Evolutionary conservation across 2,113 vertebrate genomes (phyloP), one percentile per base, ranked within the genome.

Genomic region (Sander lucioperca): DNA sequence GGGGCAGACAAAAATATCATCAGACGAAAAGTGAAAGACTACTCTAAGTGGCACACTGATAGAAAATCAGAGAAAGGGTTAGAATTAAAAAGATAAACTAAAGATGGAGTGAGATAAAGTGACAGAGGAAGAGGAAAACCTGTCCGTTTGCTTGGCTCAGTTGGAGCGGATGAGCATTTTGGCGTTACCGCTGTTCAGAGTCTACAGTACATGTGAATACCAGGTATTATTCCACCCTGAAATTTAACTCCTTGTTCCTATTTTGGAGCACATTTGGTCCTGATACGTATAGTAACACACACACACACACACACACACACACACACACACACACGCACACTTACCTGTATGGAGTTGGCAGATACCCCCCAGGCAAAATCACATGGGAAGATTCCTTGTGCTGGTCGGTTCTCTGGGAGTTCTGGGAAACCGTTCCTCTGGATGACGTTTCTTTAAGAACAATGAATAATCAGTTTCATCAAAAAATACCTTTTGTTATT

Each of bases 291-390:
- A 27, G 2, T 27, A 27, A 27, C 15, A 11, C 7, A 64, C 53
- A 64, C 39, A 74, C 45, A 6, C 39, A 39, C 1, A 10, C 39
- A 36, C 7, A 3, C 57, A 48, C 36, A 7, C 6, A 14, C 19
- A 58, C 57, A 68, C 30, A 76, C 33, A 54, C 1, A 67, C 25
- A 54, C n/a, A n/a, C n/a, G n/a, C n/a, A n/a, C 36, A 77, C 0
- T 2, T 5, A 99, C 98, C 95, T 98, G 96, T 91, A 99, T 95
- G 80, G 97, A 96, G 93, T 96, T 97, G 91, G 97, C 96, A 51
- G 96, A 96, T 64, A 97, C 85, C 23, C 98, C 98, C 98, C 98
- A 99, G 3, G 96, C 96, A 88, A 99, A 99, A 91, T 94, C 93
- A 30, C 97, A 99, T 0, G 98, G 95, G 86, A 99, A 99, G 50